Percentiles rank a stretch among this genome's conserved stretches.
Conservation (phyloP, 2,797 vertebrate genomes). For the Bradypodion pumilum region DNA sequence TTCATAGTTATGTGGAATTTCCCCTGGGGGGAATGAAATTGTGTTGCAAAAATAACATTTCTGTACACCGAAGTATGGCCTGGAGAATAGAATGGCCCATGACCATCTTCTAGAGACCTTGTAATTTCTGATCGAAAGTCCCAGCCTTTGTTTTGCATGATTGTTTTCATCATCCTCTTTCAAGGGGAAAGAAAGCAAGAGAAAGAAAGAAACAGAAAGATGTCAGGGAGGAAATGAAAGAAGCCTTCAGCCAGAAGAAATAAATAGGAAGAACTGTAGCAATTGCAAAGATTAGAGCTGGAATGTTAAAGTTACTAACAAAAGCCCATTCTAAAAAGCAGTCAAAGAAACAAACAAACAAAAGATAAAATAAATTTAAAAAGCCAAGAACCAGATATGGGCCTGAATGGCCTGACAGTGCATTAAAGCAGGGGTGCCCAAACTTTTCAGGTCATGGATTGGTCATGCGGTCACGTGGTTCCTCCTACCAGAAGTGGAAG, state of each 20-base stretch:
- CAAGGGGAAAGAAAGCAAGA: neutral
- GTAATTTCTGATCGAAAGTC: constrained; percentile 8
- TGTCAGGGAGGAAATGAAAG: neutral
- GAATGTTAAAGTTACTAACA: neutral
- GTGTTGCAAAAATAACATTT: neutral
- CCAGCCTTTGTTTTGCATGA: constrained; percentile 2
- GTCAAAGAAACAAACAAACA: constrained; percentile 21
- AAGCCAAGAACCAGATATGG: neutral
- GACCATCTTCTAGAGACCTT: no score
- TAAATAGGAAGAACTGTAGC: constrained; percentile 35
- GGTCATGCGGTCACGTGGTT: no score
- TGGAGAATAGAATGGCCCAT: neutral
- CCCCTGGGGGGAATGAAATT: neutral
- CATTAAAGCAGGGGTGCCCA: no score
- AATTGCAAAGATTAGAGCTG: constrained; percentile 31
- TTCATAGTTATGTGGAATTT: neutral
- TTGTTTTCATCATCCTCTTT: neutral
- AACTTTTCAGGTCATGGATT: no score
- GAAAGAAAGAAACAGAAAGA: neutral
- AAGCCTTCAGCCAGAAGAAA: constrained; percentile 19
- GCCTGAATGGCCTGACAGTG: neutral
- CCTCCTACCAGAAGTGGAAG: no score
- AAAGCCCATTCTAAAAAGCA: neutral
- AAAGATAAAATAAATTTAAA: neutral
- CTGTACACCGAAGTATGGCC: neutral